These are phyloP conservation scores for Callocephalon fimbriatum DNA, from an alignment of 2,113 vertebrate species.

Conservation along the genomic window DNA sequence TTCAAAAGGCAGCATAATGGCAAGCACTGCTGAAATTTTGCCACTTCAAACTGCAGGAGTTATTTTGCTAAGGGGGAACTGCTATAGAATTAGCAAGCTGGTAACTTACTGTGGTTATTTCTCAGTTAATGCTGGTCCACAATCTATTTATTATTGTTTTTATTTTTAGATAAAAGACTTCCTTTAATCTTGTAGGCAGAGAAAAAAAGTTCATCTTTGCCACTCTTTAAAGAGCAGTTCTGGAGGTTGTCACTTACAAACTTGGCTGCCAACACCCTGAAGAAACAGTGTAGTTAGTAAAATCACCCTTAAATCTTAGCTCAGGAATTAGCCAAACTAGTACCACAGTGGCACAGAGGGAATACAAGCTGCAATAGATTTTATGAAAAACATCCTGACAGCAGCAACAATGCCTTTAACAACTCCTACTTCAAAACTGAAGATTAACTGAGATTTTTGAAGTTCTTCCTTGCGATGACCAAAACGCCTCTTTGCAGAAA, in stretches of 20 bases:
- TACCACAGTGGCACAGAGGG: too few relatives aligned
- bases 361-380: not conserved
- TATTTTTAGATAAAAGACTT: not conserved
- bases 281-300: not conserved
- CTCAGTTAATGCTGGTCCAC: not conserved
- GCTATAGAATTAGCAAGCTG: not conserved
- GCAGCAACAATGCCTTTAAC: not conserved
- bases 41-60: not conserved
- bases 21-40: not conserved
- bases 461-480: not conserved
- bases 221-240: not conserved
- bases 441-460: not conserved
- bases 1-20: fast-evolving
- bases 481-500: not conserved
- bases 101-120: not conserved
- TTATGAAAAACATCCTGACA: not conserved
- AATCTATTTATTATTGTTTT: too few relatives aligned
- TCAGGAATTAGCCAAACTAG: not conserved
- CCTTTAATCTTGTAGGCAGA: not conserved
- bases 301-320: not conserved
- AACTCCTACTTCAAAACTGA: not conserved
- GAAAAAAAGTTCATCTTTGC: not conserved
- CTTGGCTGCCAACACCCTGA: not conserved
- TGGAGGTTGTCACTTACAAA: not conserved
- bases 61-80: not conserved